These are phyloP conservation scores for Octopus sinensis DNA, from an alignment of 1,140 invertebrate genomes.

Conservation along the genomic window DNA sequence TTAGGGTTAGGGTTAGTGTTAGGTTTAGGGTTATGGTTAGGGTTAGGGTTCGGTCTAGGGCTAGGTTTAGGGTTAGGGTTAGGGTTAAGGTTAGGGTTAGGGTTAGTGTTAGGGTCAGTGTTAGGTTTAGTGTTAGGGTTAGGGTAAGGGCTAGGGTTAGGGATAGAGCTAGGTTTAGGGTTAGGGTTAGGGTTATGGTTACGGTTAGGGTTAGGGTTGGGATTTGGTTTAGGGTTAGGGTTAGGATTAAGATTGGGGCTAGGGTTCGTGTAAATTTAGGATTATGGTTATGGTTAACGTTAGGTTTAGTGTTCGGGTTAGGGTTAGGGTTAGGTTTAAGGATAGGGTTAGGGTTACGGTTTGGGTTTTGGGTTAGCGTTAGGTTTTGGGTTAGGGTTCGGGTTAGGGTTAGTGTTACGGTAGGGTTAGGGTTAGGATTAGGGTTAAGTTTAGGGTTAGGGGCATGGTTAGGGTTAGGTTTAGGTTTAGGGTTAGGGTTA, in stretches of 20 bases:
- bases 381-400: constrained; percentile 11
- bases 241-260: background rate
- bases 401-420: background rate
- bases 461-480: background rate
- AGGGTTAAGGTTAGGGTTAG: too few relatives aligned
- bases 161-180: too few relatives aligned
- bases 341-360: background rate
- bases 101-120: too few relatives aligned
- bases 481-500: background rate
- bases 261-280: background rate
- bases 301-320: constrained; percentile 1
- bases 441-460: background rate
- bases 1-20: too few relatives aligned
- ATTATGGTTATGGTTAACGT: constrained; percentile 8
- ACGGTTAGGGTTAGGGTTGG: too few relatives aligned
- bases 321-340: background rate
- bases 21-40: too few relatives aligned
- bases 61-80: too few relatives aligned
- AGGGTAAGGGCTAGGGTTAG: too few relatives aligned
- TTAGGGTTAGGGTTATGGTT: too few relatives aligned
- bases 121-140: too few relatives aligned
- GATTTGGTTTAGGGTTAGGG: background rate
- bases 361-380: constrained; percentile 12
- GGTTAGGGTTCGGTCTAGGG: too few relatives aligned
- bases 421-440: constrained; percentile 1